phyloP scores from a whole-genome alignment of 2,113 vertebrate species.

The Alectura lathami region DNA sequence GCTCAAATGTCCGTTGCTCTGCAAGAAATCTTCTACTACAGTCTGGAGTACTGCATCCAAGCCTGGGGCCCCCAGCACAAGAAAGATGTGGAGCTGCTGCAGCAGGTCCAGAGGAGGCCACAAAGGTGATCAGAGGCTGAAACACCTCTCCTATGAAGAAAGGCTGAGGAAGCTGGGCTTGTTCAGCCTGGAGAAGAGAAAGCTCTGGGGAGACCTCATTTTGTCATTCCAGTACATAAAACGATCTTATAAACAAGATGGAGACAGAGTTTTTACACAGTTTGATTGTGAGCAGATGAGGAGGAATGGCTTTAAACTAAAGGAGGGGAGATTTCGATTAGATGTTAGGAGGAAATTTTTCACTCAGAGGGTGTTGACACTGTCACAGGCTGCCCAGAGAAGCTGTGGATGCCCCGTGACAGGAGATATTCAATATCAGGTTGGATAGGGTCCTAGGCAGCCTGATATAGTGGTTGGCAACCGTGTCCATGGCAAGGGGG shows the following conservation, averaged over 20 bases:
- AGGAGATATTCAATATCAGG: neutral
- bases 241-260: neutral
- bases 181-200: neutral
- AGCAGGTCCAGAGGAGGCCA: too few species aligned
- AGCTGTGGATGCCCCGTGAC: neutral
- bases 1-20: too few species aligned
- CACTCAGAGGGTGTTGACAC: neutral
- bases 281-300: neutral
- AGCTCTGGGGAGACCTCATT: neutral
- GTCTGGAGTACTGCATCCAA: neutral
- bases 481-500: neutral
- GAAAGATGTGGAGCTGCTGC: too few species aligned
- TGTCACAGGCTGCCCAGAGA: neutral
- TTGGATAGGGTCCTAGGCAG: neutral
- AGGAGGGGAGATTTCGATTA: neutral
- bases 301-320: neutral
- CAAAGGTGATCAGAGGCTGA: too few species aligned
- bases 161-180: neutral
- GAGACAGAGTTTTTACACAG: neutral
- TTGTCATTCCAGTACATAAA: neutral
- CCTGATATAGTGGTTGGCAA: neutral
- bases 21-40: too few species aligned
- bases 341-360: neutral
- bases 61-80: too few species aligned
- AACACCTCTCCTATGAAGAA: neutral